A percentile compares a stretch with the other conserved stretches of the same genome.
Conservation (phyloP, 2,113 vertebrate genomes). For the Chamaea fasciata region DNA sequence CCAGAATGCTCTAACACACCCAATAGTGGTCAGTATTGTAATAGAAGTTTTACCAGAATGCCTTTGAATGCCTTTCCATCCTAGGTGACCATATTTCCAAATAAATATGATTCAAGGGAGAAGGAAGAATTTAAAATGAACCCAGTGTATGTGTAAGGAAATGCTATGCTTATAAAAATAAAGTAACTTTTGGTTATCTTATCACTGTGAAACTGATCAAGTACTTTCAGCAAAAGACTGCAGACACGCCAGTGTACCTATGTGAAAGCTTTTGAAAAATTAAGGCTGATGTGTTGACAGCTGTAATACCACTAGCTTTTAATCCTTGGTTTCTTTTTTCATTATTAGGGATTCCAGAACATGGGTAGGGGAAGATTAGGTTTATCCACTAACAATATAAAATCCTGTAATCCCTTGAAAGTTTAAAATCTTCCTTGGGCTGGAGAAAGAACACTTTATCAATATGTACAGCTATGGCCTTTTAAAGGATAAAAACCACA, state of each 20-base stretch:
- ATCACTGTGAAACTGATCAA: slow-evolving; percentile 25
- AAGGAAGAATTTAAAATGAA: not conserved
- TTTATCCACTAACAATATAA: slow-evolving; percentile 65
- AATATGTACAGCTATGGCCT: slow-evolving; percentile 48
- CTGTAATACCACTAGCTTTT: slow-evolving; percentile 48
- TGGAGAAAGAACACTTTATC: slow-evolving; percentile 40
- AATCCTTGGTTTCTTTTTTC: slow-evolving; percentile 56
- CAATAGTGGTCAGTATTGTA: not conserved
- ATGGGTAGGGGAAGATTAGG: slow-evolving; percentile 53
- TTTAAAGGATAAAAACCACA: slow-evolving; percentile 42
- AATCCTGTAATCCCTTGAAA: slow-evolving; percentile 64
- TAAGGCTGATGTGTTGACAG: slow-evolving; percentile 58
- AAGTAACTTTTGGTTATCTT: slow-evolving; percentile 36
- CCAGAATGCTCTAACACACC: not conserved
- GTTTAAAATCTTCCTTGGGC: slow-evolving; percentile 60
- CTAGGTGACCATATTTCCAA: not conserved
- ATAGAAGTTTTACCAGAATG: not conserved
- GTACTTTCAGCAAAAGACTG: not conserved
- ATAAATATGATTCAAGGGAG: not conserved
- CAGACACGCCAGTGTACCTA: not conserved
- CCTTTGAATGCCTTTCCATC: not conserved
- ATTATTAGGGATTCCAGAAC: slow-evolving; percentile 56
- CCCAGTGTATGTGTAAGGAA: not conserved
- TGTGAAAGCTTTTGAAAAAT: slow-evolving; percentile 59
- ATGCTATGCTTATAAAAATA: not conserved